Conservation (phyloP, 2,797 vertebrate genomes). For the Malurus splendens region DNA sequence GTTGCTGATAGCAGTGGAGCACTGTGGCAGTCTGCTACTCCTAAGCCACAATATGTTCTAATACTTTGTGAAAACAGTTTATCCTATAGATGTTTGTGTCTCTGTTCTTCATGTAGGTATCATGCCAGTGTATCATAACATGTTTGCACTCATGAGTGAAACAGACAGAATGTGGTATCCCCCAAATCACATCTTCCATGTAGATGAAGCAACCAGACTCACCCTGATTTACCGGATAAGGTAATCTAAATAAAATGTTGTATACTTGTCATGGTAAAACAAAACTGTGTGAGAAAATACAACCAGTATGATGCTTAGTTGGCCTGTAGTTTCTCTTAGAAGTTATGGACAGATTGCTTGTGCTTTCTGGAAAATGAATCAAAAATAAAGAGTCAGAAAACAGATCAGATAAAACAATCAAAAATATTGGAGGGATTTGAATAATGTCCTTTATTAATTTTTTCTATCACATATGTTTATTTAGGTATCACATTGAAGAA, state of each 20-base stretch:
- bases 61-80: not conserved
- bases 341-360: not conserved
- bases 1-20: not conserved
- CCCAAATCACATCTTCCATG: conserved; percentile 88
- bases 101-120: conserved; percentile 76
- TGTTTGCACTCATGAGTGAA: conserved; percentile 92
- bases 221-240: conserved; percentile 86
- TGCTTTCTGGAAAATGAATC: not conserved
- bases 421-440: not conserved
- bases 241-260: not conserved
- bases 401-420: not conserved
- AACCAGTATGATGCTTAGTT: not conserved
- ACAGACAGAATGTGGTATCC: conserved; percentile 86
- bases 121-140: conserved; percentile 82
- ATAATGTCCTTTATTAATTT: not conserved
- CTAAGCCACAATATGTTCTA: not conserved
- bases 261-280: not conserved
- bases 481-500: not conserved
- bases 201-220: conserved; percentile 76
- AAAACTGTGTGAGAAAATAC: not conserved
- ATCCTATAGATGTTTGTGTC: not conserved
- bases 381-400: no score
- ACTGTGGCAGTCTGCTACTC: not conserved
- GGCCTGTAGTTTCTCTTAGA: not conserved
- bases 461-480: not conserved